Evolutionary conservation across 2,113 vertebrate species (phyloP).

Genomic region (Anolis sagrei): DNA sequence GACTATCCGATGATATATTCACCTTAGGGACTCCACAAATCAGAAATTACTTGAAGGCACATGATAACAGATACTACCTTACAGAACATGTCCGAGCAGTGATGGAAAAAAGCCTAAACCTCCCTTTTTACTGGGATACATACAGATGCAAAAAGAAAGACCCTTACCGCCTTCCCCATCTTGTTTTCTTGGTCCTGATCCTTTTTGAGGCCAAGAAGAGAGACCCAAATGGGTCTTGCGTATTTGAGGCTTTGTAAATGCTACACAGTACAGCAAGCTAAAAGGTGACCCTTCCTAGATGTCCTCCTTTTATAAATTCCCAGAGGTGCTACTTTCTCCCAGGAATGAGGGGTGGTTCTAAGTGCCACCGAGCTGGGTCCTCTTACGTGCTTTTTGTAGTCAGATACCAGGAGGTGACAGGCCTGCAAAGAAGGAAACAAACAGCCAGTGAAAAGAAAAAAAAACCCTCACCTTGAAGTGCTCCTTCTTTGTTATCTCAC

Average conservation of each 20-base stretch:
- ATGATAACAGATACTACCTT: neutral
- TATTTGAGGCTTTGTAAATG: neutral
- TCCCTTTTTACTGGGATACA: neutral
- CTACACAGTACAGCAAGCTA: neutral
- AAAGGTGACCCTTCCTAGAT: neutral
- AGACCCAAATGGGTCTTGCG: neutral
- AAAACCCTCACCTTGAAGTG: conserved; percentile 15
- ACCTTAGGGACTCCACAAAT: neutral
- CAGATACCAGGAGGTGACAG: conserved; percentile 26
- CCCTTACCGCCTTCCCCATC: conserved; percentile 32
- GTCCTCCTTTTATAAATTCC: conserved; percentile 34
- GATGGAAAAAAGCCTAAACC: neutral
- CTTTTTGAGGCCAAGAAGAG: neutral
- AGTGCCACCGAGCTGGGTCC: neutral
- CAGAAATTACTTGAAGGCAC: neutral
- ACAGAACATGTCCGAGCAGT: neutral
- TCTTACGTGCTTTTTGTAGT: conserved; percentile 6
- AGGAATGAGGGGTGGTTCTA: neutral
- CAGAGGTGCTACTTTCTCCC: neutral
- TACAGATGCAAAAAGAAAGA: neutral
- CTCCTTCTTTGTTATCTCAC: neutral
- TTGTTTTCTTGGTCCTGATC: neutral
- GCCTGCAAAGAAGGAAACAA: neutral
- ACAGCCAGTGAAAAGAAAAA: neutral
- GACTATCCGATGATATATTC: too few species aligned